Percentiles rank a stretch among this genome's conserved stretches.
Conservation (phyloP, 1,140 invertebrate species). For the Pachypsylla venusta region DNA sequence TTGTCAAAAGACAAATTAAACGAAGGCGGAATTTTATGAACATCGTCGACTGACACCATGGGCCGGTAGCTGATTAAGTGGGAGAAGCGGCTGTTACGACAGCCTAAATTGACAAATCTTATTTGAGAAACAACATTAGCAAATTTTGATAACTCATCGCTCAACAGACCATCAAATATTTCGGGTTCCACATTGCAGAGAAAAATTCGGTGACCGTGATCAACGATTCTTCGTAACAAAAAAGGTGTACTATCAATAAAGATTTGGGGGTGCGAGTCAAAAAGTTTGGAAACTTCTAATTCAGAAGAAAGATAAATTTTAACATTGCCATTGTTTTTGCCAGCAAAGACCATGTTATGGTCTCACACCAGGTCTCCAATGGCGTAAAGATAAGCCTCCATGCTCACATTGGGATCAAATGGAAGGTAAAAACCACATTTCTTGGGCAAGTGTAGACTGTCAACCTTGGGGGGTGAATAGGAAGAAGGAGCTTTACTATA, state of each 20-base stretch:
- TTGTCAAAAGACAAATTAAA: background rate
- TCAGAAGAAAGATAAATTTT: background rate
- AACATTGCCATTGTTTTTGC: background rate
- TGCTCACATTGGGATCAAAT: background rate
- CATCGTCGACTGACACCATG: background rate
- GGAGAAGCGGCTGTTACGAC: background rate
- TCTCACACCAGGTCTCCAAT: background rate
- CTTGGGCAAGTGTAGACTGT: background rate
- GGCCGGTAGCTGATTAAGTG: background rate
- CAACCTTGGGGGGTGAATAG: background rate
- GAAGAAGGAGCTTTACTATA: background rate
- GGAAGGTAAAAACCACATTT: background rate
- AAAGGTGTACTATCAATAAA: background rate
- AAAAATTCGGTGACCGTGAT: background rate
- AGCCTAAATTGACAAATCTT: background rate
- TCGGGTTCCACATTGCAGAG: background rate
- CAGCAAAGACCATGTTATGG: background rate
- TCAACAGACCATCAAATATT: background rate
- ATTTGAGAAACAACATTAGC: background rate
- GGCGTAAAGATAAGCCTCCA: background rate
- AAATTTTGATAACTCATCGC: background rate
- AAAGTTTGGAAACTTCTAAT: background rate
- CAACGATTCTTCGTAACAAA: background rate
- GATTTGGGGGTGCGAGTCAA: background rate
- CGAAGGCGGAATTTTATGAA: background rate